Base-by-base conservation (phyloP, 2,888 invertebrate species). In the Rugalucina vietnamica region DNA sequence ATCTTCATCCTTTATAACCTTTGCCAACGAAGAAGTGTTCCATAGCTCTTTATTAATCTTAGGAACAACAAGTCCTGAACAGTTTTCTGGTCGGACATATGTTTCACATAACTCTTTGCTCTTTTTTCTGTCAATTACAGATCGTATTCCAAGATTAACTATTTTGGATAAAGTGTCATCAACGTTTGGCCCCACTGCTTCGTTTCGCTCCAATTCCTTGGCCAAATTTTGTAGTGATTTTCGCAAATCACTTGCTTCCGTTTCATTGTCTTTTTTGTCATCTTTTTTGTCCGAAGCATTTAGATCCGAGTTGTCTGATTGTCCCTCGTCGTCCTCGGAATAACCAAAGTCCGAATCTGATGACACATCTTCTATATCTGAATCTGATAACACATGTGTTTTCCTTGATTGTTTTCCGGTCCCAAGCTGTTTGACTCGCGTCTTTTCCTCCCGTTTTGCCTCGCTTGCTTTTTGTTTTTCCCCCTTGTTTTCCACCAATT, bases 41-140 rank as follows among this genome's bases (percentile, higher is more conserved):
- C 50, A 75, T 10, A 75, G 75, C n/a, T 75, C 75, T 36, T 57
- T n/a, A 18, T 75, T 75, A 21, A 75, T 21, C 24, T 75, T 75
- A 5, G 75, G 75, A 1, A 74, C 75, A 36, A 10, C 18, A 5
- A 54, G 24, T 21, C 8, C 50, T 34, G 32, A 29, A n/a, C 75
- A 75, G 29, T 75, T 75, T 34, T 75, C 75, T 1, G 75, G 75
- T 2, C 39, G 32, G 1, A 34, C 10, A 65, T 65, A 65, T 32
- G 32, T 34, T 3, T n/a, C 34, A 18, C 65, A 34, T 1, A 65
- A 24, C 21, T 65, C 65, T 18, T 65, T 65, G 4, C 34, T 34
- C 18, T 18, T 10, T 18, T 65, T 65, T 18, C 65, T 65, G 34
- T 65, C 65, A 12, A 34, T 34, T 34, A 34, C 1, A 4, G 65